A percentile compares a stretch with the other conserved stretches of the same genome.
These are phyloP conservation scores for Spinus olivaceus DNA, from an alignment of 2,797 vertebrate species.

Conservation along the genomic window DNA sequence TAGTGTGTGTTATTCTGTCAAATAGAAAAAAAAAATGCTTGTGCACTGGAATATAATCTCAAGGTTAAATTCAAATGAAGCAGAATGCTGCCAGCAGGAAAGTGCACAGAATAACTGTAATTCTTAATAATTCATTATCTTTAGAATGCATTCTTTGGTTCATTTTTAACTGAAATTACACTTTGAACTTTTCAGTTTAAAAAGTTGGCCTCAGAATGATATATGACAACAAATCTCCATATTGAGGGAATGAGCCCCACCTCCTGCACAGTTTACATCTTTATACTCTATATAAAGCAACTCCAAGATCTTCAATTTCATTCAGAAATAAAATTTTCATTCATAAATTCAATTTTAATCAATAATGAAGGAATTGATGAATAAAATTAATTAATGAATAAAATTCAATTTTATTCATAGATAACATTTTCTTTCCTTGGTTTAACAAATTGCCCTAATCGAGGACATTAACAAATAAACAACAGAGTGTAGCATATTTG, in stretches of 20 bases:
- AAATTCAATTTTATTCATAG: background rate
- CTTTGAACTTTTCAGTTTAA: background rate
- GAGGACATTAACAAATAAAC: background rate
- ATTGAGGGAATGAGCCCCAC: background rate
- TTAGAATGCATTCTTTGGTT: background rate
- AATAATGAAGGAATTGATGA: background rate
- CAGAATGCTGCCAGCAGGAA: background rate
- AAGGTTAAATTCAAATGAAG: background rate
- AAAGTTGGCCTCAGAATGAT: background rate
- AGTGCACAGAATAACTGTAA: background rate
- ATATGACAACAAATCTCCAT: background rate
- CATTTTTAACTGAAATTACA: background rate
- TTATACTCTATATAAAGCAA: background rate
- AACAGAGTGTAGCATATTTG: background rate
- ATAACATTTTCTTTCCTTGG: background rate
- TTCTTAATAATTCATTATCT: background rate
- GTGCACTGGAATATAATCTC: background rate
- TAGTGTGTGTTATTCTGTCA: background rate
- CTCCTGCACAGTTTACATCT: background rate
- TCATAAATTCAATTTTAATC: background rate
- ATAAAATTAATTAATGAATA: background rate
- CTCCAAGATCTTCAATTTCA: background rate
- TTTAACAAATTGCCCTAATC: background rate
- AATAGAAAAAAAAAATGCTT: background rate
- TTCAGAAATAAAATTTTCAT: background rate